These are phyloP conservation scores for Enhydra lutris DNA, from an alignment of 2,113 vertebrate genomes.

Conservation along the genomic window DNA sequence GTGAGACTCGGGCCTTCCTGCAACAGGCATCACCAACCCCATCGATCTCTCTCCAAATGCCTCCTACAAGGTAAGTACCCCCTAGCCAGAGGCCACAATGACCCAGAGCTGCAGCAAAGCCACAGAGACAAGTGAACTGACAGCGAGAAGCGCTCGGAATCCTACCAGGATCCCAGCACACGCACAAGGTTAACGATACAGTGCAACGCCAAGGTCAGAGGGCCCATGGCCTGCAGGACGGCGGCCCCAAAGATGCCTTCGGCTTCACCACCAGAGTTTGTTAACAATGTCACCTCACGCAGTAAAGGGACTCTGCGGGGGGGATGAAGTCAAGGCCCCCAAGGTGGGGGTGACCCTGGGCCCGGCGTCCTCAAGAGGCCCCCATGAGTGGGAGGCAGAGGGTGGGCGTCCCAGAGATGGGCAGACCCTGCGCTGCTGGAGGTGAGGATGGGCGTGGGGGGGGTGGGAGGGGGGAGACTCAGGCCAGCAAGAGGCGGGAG, in stretches of 20 bases:
- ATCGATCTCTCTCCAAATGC: neutral
- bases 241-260: accelerated
- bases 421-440: neutral
- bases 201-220: neutral
- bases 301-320: neutral
- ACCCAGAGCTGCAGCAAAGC: neutral
- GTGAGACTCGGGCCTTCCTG: neutral
- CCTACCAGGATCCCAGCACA: neutral
- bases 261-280: accelerated
- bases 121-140: neutral
- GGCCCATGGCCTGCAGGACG: neutral
- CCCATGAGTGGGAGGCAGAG: no score
- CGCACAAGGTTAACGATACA: accelerated
- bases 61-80: neutral
- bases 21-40: neutral
- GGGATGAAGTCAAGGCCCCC: neutral
- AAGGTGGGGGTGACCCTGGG: accelerated
- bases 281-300: accelerated
- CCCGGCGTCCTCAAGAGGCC: neutral
- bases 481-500: neutral
- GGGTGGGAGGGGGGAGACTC: no score
- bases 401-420: neutral
- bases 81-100: neutral
- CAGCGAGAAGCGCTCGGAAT: neutral
- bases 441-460: accelerated